phyloP scores from a whole-genome alignment of 1,140 invertebrate species.

The Dendroctonus ponderosae region DNA sequence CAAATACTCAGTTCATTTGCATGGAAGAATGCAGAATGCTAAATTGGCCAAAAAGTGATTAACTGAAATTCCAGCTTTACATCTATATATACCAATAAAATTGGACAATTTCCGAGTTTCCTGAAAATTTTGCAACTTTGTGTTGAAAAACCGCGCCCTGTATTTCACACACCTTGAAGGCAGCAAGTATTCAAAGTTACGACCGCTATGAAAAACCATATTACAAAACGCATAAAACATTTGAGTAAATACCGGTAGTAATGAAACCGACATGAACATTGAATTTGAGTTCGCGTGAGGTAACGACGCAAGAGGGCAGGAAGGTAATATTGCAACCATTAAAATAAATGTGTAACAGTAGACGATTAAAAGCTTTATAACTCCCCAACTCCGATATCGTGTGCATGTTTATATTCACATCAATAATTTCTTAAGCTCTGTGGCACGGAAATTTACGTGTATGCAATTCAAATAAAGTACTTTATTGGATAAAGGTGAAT shows the following conservation, averaged over 20 bases:
- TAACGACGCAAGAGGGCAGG: slow-evolving; percentile 18
- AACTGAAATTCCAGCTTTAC: no score
- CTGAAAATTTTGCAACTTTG: no score
- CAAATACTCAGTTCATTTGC: no score
- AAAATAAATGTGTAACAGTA: slow-evolving; percentile 27
- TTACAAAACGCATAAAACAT: slow-evolving; percentile 10
- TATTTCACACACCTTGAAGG: no score
- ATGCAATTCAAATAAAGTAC: slow-evolving; percentile 3
- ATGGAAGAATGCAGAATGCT: no score
- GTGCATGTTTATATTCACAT: slow-evolving; percentile 28
- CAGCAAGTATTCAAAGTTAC: not conserved
- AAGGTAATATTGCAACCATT: slow-evolving; percentile 22
- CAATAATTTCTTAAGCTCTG: slow-evolving; percentile 17
- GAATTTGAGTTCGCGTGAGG: slow-evolving; percentile 24
- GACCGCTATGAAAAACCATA: slow-evolving; percentile 2
- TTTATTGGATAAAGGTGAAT: not conserved
- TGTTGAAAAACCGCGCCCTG: no score
- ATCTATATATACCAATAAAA: no score
- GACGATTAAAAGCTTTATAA: slow-evolving; percentile 25
- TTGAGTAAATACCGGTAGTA: slow-evolving; percentile 8
- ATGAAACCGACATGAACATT: slow-evolving; percentile 16
- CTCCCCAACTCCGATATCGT: slow-evolving; percentile 8
- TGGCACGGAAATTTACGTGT: slow-evolving; percentile 23
- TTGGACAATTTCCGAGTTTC: no score
- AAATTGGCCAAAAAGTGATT: no score